These are phyloP conservation scores for Spheniscus humboldti DNA, from an alignment of 2,797 vertebrate genomes.

Conservation along the genomic window DNA sequence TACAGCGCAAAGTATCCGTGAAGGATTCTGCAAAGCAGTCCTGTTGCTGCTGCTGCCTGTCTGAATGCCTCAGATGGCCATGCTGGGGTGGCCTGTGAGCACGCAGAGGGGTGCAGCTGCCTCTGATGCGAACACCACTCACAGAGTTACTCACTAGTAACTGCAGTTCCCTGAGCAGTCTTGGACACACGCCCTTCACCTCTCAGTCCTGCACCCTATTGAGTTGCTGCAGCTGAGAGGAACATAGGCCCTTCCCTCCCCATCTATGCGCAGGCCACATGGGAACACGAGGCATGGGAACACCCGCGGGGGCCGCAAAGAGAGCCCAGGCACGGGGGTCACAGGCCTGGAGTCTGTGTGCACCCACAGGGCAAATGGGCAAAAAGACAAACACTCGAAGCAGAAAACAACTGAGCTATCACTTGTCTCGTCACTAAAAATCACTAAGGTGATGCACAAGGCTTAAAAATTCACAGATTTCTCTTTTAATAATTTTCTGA, in stretches of 20 bases:
- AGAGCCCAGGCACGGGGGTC: not conserved
- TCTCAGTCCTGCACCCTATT: not conserved
- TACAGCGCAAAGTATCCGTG: not conserved
- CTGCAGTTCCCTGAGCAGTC: not conserved
- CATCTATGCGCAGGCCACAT: fast-evolving
- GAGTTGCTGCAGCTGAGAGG: not conserved
- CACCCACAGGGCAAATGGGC: not conserved
- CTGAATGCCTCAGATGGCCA: not conserved
- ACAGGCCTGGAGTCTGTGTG: not conserved
- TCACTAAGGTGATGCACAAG: not conserved
- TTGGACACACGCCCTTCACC: not conserved
- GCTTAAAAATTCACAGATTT: not conserved
- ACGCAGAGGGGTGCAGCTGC: not conserved
- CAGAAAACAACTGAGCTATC: not conserved
- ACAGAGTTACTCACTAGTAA: not conserved
- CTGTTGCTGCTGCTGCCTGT: not conserved
- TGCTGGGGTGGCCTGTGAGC: not conserved
- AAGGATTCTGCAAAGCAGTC: not conserved
- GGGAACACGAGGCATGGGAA: fast-evolving
- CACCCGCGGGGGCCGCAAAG: fast-evolving
- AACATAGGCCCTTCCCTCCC: not conserved
- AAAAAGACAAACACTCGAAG: not conserved
- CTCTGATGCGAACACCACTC: not conserved
- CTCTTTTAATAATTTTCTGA: not conserved
- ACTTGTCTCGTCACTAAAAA: not conserved